Conservation (phyloP, 1,140 invertebrate species). For the Teleogryllus occipitalis region DNA sequence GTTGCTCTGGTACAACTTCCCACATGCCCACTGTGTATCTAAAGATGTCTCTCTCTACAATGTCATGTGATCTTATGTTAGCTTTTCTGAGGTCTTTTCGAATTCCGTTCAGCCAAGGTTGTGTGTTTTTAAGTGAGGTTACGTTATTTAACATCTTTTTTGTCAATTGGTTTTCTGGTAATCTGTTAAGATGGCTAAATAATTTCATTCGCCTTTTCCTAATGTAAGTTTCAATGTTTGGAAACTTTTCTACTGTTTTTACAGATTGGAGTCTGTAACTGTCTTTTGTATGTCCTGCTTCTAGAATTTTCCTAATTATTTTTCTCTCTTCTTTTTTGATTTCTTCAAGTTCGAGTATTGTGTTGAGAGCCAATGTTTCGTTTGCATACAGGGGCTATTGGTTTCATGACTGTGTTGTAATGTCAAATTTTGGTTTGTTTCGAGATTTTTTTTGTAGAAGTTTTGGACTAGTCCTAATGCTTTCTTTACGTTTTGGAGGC, state of each 20-base stretch:
- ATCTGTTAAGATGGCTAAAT: too few relatives aligned
- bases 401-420: constrained; percentile 10
- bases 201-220: neutral
- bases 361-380: too few relatives aligned
- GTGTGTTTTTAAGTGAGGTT: too few relatives aligned
- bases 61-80: too few relatives aligned
- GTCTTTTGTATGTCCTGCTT: constrained; percentile 6
- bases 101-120: too few relatives aligned
- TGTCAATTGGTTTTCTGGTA: too few relatives aligned
- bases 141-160: too few relatives aligned
- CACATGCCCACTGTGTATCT: too few relatives aligned
- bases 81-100: too few relatives aligned
- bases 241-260: constrained; percentile 12
- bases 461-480: constrained; percentile 14
- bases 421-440: neutral
- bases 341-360: too few relatives aligned
- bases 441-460: constrained; percentile 9
- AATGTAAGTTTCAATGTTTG: neutral
- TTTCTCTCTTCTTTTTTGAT: constrained; percentile 13
- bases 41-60: too few relatives aligned
- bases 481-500: constrained; percentile 18
- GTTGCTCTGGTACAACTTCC: too few relatives aligned
- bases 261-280: constrained; percentile 1
- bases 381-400: constrained; percentile 10
- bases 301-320: constrained; percentile 11